Base-by-base conservation (phyloP, 2,888 invertebrate species). In the Halictus ligatus region DNA sequence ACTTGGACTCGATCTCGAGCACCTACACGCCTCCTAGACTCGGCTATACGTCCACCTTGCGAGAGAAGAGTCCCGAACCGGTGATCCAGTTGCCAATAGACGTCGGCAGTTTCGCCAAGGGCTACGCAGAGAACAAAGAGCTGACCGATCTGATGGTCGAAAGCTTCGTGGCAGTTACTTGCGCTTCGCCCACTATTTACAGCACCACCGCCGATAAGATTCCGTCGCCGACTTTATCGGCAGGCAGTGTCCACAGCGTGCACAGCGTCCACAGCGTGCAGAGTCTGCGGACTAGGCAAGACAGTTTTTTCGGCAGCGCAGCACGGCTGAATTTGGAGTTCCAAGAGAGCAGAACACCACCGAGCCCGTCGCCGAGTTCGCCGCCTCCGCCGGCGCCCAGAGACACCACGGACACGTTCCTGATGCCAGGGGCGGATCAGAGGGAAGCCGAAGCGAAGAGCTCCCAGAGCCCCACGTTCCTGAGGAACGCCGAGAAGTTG, bases 301-400 rank as follows among this genome's bases (percentile, higher is more conserved):
- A 97, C 91, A 96, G 96, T 18, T 97, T 96, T 89, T 95, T 97
- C 58, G 96, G 95, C 25, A 95, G 96, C 89, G 95, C 96, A 81
- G 95, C 95, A 40, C 95, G 95, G 89, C 90, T 96, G 43, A 96
- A 96, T 88, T 94, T 96, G 76, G 95, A 94, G 89, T 96, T 96
- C 90, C 95, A 96, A 46, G 96, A 96, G 90, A 95, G 94, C 89
- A 95, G 96, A 89, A 94, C 94, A 18, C 93, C 95, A 0, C 94
- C 94, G 4, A 95, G 94, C 86, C 94, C 95, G 83, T 97, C 97
- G 46, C 97, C 97, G 0, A 97, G 97, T 94, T 96, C 95, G 60
- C 98, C 98, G 3, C 98, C 98, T 3, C 98, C 98, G 6, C 98
- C 98, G 46, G 98, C 98, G 0, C 98, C 98, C 0, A 97, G 97